These are phyloP conservation scores for Naja naja DNA, from an alignment of 2,113 vertebrate genomes.

Conservation along the genomic window DNA sequence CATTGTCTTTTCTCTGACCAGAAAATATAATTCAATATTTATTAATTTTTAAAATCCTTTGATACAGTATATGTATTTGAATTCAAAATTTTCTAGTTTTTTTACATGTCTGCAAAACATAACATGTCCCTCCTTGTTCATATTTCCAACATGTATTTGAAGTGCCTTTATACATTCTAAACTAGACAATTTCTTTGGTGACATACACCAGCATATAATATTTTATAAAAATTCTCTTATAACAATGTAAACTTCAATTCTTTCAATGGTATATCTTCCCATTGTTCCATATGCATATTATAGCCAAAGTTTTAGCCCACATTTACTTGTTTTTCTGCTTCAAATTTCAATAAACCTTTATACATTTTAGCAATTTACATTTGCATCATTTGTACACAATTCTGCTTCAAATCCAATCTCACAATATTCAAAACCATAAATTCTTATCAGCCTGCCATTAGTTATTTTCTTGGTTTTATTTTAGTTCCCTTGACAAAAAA, in stretches of 20 bases:
- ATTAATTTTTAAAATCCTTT: neutral
- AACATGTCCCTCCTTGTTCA: neutral
- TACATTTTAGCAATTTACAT: neutral
- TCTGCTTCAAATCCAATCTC: neutral
- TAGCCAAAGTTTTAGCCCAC: neutral
- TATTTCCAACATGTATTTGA: neutral
- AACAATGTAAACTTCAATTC: neutral
- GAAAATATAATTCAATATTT: neutral
- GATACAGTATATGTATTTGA: neutral
- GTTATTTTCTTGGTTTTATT: neutral
- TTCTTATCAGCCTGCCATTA: neutral
- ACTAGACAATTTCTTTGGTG: too few species aligned
- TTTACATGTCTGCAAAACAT: neutral
- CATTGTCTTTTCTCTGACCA: neutral
- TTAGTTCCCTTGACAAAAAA: neutral
- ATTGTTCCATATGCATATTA: neutral
- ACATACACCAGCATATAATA: too few species aligned
- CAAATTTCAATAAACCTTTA: neutral
- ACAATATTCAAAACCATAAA: neutral
- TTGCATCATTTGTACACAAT: neutral
- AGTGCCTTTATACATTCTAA: neutral
- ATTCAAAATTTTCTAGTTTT: neutral
- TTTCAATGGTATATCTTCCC: neutral
- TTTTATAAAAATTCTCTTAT: too few species aligned
- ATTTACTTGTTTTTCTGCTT: neutral